Percentiles rank a stretch among this genome's conserved stretches.
Evolutionary conservation across 2,797 vertebrate species (phyloP).

Genomic region (Falco novaeseelandiae): DNA sequence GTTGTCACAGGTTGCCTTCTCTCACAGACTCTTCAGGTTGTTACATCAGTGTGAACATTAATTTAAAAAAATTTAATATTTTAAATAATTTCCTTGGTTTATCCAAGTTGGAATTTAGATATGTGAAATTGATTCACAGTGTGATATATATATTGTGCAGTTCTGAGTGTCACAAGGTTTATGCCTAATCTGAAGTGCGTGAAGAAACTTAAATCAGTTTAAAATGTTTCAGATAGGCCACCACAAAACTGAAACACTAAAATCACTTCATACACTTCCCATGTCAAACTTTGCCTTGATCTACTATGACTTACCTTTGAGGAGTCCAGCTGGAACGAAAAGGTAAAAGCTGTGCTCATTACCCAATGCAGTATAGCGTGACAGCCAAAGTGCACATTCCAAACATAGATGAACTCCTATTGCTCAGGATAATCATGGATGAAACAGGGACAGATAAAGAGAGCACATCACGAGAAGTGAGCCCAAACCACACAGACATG

Average conservation of each 20-base stretch:
- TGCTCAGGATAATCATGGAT: not conserved
- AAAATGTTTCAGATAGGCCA: not conserved
- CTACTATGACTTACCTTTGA: not conserved
- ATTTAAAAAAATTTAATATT: not conserved
- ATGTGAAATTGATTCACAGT: not conserved
- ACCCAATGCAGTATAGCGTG: not conserved
- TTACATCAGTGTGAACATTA: not conserved
- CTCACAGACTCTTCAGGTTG: not conserved
- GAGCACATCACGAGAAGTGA: not conserved
- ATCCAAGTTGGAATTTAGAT: not conserved
- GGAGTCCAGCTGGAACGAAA: not conserved
- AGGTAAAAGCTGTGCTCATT: not conserved
- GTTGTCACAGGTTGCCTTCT: not conserved
- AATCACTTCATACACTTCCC: not conserved
- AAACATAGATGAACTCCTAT: not conserved
- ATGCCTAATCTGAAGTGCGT: not conserved
- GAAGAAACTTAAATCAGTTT: not conserved
- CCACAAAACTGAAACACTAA: not conserved
- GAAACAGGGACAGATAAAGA: not conserved
- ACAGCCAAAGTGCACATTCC: not conserved
- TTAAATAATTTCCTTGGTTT: slow-evolving; percentile 5
- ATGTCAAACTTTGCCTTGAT: not conserved
- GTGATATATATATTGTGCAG: not conserved
- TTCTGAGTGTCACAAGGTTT: not conserved
- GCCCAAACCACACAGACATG: not conserved